These are phyloP conservation scores for Enteromius mattozi DNA, from an alignment of 2,797 vertebrate species.

Conservation along the genomic window DNA sequence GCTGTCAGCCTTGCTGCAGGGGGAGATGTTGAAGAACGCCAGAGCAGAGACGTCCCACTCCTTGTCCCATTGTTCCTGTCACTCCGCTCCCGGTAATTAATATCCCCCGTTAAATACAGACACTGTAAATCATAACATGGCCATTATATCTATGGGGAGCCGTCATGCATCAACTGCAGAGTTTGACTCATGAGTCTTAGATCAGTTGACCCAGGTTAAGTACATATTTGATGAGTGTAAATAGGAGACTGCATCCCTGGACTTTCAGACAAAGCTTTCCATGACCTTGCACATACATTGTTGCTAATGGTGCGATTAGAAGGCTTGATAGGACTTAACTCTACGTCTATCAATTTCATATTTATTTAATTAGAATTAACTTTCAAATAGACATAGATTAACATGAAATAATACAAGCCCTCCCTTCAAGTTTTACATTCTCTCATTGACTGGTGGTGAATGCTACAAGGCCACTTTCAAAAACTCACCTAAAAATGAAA, in stretches of 20 bases:
- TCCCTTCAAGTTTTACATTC: not conserved
- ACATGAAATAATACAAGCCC: not conserved
- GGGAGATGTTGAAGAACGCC: conserved; percentile 26
- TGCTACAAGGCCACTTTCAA: not conserved
- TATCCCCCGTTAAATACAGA: conserved; percentile 80
- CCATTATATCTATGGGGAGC: conserved; percentile 68
- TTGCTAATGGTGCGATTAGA: not conserved
- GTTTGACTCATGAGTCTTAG: conserved; percentile 75
- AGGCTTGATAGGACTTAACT: not conserved
- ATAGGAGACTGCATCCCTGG: conserved; percentile 27
- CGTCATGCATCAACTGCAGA: conserved; percentile 76
- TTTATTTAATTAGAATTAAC: not conserved
- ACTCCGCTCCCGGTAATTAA: conserved; percentile 74
- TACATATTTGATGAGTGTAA: conserved; percentile 56
- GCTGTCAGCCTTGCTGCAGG: conserved; percentile 61
- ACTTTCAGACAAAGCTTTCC: not conserved
- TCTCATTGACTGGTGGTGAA: not conserved
- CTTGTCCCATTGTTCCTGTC: conserved; percentile 71
- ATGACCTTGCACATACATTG: conserved; percentile 7
- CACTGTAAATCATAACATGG: conserved; percentile 79
- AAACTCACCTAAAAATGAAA: too few relatives aligned
- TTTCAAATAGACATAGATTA: not conserved
- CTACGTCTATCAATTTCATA: not conserved
- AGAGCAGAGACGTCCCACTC: conserved; percentile 55
- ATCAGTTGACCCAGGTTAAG: conserved; percentile 54